Conservation (phyloP, 2,888 invertebrate species). For the Microctonus brassicae region DNA sequence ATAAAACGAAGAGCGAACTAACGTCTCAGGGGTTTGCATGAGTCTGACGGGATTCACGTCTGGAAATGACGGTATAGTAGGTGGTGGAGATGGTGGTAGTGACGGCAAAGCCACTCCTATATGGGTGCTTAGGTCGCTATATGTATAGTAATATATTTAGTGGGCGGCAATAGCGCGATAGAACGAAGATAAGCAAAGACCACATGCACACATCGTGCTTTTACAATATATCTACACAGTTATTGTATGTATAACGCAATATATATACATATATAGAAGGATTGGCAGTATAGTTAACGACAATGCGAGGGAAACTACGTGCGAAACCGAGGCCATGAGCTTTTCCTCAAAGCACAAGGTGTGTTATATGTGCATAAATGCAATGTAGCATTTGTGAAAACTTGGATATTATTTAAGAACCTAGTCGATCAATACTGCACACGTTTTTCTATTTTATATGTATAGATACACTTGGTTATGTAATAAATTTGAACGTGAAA, state of each 20-base stretch:
- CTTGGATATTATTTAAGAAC: neutral
- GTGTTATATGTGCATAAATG: neutral
- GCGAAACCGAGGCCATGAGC: neutral
- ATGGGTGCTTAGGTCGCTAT: neutral
- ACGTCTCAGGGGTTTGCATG: constrained; percentile 48
- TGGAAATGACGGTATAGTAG: constrained; percentile 47
- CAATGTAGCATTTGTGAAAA: neutral
- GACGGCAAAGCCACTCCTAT: neutral
- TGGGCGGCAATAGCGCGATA: constrained; percentile 14
- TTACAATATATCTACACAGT: constrained; percentile 25
- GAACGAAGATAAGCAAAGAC: constrained; percentile 22
- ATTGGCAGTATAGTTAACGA: neutral
- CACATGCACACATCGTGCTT: constrained; percentile 23
- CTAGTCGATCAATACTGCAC: neutral
- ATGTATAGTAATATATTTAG: neutral
- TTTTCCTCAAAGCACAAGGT: neutral
- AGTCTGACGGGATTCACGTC: constrained; percentile 48
- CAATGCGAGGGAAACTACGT: neutral
- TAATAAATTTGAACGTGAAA: neutral
- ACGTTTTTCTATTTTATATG: neutral
- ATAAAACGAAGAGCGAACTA: neutral
- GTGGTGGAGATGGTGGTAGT: neutral
- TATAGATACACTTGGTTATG: no score
- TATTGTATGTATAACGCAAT: neutral
- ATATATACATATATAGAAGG: neutral